Percentiles rank a stretch among this genome's conserved stretches.
Evolutionary conservation across 2,888 invertebrate species (phyloP).

Genomic region (Ametastegia equiseti): DNA sequence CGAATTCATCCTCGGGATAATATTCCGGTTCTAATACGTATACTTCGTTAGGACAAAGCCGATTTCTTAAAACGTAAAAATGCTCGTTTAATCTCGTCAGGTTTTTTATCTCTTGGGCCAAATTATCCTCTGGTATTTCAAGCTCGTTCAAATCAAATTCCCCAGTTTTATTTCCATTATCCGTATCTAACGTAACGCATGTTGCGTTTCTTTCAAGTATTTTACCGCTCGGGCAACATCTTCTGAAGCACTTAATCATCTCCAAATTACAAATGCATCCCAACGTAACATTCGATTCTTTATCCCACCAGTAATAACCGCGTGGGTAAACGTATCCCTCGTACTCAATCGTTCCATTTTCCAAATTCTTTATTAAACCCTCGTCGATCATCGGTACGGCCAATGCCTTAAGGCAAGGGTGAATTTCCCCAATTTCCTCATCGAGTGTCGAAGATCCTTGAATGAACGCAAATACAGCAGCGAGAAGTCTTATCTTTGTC

Average conservation of each 20-base stretch:
- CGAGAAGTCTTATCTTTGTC: background rate
- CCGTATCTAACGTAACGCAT: too few relatives aligned
- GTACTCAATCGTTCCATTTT: conserved; percentile 60
- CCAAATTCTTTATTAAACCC: conserved; percentile 38
- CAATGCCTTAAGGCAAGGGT: conserved; percentile 51
- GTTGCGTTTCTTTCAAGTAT: conserved; percentile 41
- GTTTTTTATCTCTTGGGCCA: conserved; percentile 50
- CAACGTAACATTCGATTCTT: conserved; percentile 55
- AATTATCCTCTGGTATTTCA: conserved; percentile 43
- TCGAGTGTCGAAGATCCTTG: background rate
- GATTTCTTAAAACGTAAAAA: conserved; percentile 59
- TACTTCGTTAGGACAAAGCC: conserved; percentile 54
- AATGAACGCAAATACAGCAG: background rate
- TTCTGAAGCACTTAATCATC: conserved; percentile 64
- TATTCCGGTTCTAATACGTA: conserved; percentile 59
- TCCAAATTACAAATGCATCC: conserved; percentile 64
- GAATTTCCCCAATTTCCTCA: background rate
- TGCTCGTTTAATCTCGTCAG: conserved; percentile 46
- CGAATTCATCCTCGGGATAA: conserved; percentile 59
- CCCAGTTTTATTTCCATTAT: background rate
- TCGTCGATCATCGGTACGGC: conserved; percentile 7
- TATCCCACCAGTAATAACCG: conserved; percentile 54
- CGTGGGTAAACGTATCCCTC: conserved; percentile 57
- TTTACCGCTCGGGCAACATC: conserved; percentile 67
- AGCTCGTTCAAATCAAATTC: background rate